Evolutionary conservation across 2,888 invertebrate genomes (phyloP).

Genomic region (Agrilus biguttatus): DNA sequence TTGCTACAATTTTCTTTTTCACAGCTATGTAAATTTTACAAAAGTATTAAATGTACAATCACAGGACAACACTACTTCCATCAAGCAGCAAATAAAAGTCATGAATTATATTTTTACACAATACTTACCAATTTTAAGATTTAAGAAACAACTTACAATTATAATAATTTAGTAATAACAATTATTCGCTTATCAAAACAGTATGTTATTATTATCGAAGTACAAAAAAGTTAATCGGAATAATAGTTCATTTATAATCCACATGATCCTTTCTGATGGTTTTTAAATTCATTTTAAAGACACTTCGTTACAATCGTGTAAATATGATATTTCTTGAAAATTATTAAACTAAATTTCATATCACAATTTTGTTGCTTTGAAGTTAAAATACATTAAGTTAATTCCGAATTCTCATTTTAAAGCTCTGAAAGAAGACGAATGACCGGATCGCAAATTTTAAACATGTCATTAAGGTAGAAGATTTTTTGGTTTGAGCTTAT

Average conservation of each 20-base stretch:
- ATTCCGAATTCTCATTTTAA: slow-evolving; percentile 12
- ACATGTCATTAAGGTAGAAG: slow-evolving; percentile 56
- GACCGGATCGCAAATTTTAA: slow-evolving; percentile 63
- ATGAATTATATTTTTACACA: no score
- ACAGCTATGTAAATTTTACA: background rate
- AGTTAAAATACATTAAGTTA: background rate
- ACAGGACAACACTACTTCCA: background rate
- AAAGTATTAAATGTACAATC: background rate
- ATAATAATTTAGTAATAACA: no score
- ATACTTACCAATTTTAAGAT: background rate
- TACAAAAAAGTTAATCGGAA: no score
- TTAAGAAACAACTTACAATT: background rate
- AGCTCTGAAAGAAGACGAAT: slow-evolving; percentile 30
- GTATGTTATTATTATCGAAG: background rate
- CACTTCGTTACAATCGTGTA: no score
- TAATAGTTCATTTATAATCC: no score
- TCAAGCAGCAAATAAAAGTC: background rate
- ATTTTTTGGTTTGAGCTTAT: background rate
- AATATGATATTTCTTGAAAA: no score
- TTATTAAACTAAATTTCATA: background rate
- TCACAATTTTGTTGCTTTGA: background rate
- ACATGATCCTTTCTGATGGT: no score
- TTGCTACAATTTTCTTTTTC: background rate
- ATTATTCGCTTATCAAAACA: no score
- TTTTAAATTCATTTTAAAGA: no score